Evolutionary conservation across 2,888 invertebrate species (phyloP).

Genomic region (Beris chalybata): DNA sequence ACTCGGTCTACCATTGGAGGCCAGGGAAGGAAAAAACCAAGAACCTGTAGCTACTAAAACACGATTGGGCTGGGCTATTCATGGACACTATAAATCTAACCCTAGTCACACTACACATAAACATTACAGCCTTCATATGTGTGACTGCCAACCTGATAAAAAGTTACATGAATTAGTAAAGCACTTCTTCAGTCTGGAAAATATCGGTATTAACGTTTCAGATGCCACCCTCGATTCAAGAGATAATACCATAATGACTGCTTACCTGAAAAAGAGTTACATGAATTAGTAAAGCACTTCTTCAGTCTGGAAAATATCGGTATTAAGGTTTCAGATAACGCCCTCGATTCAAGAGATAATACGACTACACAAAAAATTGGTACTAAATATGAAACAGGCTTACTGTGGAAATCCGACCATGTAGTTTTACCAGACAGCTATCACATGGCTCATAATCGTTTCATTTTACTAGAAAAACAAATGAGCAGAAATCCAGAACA

Average conservation of each 20-base stretch:
- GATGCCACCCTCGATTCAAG: not conserved
- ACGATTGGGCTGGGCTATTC: not conserved
- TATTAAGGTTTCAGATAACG: not conserved
- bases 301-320: slow-evolving; percentile 1
- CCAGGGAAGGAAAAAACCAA: not conserved
- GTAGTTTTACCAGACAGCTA: not conserved
- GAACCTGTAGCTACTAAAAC: slow-evolving; percentile 2
- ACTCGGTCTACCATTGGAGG: not conserved
- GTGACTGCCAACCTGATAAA: not conserved
- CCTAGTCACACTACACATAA: not conserved
- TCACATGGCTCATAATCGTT: not conserved
- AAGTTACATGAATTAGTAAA: not conserved
- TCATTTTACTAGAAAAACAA: not conserved
- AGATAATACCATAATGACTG: not conserved
- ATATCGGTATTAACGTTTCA: not conserved
- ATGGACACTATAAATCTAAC: slow-evolving; percentile 5
- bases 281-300: not conserved
- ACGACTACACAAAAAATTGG: not conserved
- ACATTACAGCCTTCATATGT: not conserved
- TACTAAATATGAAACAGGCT: not conserved
- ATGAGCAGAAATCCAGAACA: not conserved
- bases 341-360: not conserved
- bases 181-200: not conserved
- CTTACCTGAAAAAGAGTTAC: not conserved
- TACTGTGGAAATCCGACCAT: slow-evolving; percentile 12